These are phyloP conservation scores for Bombyx mandarina DNA, from an alignment of 1,140 invertebrate species.

Conservation along the genomic window DNA sequence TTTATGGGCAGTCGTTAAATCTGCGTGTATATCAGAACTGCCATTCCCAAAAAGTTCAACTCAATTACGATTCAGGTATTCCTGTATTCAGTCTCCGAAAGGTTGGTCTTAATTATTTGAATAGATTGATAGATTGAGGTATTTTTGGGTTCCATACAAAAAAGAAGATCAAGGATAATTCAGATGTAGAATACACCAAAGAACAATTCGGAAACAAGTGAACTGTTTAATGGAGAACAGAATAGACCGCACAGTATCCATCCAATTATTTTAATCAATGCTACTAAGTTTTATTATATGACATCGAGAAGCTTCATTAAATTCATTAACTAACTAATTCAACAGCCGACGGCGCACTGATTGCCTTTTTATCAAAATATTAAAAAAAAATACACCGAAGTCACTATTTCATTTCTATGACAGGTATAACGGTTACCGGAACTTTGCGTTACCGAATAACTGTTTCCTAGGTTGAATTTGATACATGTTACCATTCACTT, in stretches of 20 bases:
- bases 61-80: conserved; percentile 18
- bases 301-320: too few relatives aligned
- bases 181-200: background rate
- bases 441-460: conserved; percentile 21
- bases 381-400: conserved; percentile 18
- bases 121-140: background rate
- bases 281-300: background rate
- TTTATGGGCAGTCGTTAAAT: conserved; percentile 27
- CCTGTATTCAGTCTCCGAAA: background rate
- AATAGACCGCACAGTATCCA: background rate
- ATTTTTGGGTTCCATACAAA: background rate
- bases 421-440: conserved; percentile 32
- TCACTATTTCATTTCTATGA: conserved; percentile 37
- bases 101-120: background rate
- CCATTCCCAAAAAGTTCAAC: conserved; percentile 8
- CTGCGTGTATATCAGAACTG: conserved; percentile 15
- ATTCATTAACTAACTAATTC: too few relatives aligned
- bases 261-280: background rate
- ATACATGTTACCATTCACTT: conserved; percentile 18
- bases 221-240: background rate
- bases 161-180: background rate
- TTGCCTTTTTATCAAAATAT: conserved; percentile 29
- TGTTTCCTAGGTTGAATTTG: conserved; percentile 18
- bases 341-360: conserved; percentile 8
- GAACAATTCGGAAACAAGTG: background rate